Conservation (phyloP, 2,888 invertebrate species). For the Lamproptera curius region DNA sequence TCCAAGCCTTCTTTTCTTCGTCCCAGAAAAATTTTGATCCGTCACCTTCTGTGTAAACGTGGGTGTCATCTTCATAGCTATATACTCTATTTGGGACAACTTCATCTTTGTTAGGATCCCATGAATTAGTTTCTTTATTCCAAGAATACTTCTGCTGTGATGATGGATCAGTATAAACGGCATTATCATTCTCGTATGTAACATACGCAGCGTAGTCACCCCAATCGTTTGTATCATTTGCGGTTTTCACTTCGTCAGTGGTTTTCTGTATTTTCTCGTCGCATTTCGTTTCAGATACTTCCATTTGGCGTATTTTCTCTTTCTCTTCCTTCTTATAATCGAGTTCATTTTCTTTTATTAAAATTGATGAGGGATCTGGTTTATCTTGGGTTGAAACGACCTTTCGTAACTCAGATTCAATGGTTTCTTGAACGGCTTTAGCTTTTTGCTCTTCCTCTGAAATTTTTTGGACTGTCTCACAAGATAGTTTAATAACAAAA, state of each 20-base stretch:
- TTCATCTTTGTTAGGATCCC: constrained; percentile 49
- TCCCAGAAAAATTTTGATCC: constrained; percentile 96
- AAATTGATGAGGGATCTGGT: neutral
- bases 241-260: constrained; percentile 3
- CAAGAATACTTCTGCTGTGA: constrained; percentile 83
- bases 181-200: constrained; percentile 83
- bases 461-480: constrained; percentile 68
- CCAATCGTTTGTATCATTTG: constrained; percentile 32
- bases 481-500: constrained; percentile 69
- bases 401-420: constrained; percentile 15
- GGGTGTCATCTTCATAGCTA: constrained; percentile 86
- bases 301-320: no score
- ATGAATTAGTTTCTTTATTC: constrained; percentile 71
- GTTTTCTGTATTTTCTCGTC: neutral
- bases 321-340: neutral
- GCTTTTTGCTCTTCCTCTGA: constrained; percentile 49
- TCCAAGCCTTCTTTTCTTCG: constrained; percentile 93
- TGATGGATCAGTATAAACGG: constrained; percentile 86
- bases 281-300: neutral
- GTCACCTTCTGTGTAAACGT: constrained; percentile 90
- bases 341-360: neutral
- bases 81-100: constrained; percentile 69
- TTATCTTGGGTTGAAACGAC: no score
- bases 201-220: constrained; percentile 79
- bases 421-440: constrained; percentile 29